Evolutionary conservation across 2,888 invertebrate genomes (phyloP).

Genomic region (Aleiodes leptofemur): DNA sequence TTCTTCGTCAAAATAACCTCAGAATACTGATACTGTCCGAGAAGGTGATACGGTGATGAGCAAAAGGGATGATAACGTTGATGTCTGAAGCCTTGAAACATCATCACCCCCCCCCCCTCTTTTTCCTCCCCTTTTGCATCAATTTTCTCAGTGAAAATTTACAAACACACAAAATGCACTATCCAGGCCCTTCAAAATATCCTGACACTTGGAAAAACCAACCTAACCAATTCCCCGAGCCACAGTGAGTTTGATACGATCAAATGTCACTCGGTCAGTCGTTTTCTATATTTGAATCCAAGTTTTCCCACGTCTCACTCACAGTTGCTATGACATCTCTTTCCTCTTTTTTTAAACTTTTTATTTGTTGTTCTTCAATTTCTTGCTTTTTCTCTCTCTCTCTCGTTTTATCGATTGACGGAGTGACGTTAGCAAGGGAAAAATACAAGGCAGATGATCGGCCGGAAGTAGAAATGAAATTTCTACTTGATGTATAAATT

Average conservation of each 20-base stretch:
- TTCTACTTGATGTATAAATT: not conserved
- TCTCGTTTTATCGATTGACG: constrained; percentile 50
- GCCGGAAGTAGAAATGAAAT: constrained; percentile 22
- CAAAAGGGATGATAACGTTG: no score
- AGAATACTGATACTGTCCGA: constrained; percentile 11
- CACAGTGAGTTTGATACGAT: constrained; percentile 61
- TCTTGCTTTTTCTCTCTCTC: not conserved
- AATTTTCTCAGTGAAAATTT: not conserved
- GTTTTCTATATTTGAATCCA: constrained; percentile 57
- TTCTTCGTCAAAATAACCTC: no score
- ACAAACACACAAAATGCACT: constrained; percentile 20
- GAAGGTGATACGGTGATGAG: no score
- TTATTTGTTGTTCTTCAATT: constrained; percentile 5
- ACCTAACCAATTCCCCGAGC: constrained; percentile 58
- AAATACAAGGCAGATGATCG: constrained; percentile 38
- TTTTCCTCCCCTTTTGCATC: not conserved
- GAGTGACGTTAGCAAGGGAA: constrained; percentile 36
- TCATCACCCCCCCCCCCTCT: no score
- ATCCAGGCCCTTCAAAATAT: constrained; percentile 15
- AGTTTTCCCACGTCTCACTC: constrained; percentile 46
- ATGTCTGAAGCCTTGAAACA: no score
- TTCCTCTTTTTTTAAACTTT: constrained; percentile 7
- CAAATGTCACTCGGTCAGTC: constrained; percentile 73
- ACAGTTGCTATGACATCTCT: constrained; percentile 31
- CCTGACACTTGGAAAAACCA: constrained; percentile 41